A percentile compares a stretch with the other conserved stretches of the same genome.
Evolutionary conservation across 2,797 vertebrate species (phyloP).

Genomic region (Gephyroberyx darwinii): DNA sequence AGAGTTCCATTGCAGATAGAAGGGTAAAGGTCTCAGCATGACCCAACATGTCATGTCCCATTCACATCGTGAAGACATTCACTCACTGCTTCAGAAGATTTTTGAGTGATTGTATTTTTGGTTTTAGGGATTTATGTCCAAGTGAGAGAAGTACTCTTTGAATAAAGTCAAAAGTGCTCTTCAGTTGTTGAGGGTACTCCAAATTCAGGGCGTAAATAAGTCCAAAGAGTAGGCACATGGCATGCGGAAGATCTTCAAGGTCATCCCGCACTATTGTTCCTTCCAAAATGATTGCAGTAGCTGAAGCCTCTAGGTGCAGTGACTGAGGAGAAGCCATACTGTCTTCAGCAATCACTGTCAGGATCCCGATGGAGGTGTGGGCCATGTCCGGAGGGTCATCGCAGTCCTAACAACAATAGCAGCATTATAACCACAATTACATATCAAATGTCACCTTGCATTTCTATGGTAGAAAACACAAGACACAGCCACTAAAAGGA

Average conservation of each 20-base stretch:
- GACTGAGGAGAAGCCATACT: background rate
- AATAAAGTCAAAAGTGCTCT: slow-evolving; percentile 9
- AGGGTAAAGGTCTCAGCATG: background rate
- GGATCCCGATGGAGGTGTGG: background rate
- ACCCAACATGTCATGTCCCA: background rate
- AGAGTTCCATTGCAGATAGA: too few species aligned
- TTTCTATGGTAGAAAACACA: slow-evolving; percentile 5
- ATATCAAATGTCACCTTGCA: background rate
- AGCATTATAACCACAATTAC: background rate
- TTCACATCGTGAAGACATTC: slow-evolving; percentile 1
- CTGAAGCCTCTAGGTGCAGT: background rate
- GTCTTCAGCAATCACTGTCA: background rate
- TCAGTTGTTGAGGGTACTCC: slow-evolving; percentile 10
- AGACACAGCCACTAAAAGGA: background rate
- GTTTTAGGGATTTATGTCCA: slow-evolving; percentile 9
- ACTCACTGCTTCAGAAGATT: slow-evolving; percentile 3
- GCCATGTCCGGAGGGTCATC: background rate
- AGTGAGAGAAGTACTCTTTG: slow-evolving; percentile 10
- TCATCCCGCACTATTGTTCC: slow-evolving; percentile 18
- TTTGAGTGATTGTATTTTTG: slow-evolving; percentile 5
- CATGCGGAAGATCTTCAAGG: slow-evolving; percentile 25
- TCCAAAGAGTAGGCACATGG: slow-evolving; percentile 27
- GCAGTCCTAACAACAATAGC: slow-evolving; percentile 17
- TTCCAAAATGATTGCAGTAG: slow-evolving; percentile 20
- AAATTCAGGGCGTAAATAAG: slow-evolving; percentile 26